phyloP scores from a whole-genome alignment of 2,888 invertebrate species.

The Drosophila melanocephala region DNA sequence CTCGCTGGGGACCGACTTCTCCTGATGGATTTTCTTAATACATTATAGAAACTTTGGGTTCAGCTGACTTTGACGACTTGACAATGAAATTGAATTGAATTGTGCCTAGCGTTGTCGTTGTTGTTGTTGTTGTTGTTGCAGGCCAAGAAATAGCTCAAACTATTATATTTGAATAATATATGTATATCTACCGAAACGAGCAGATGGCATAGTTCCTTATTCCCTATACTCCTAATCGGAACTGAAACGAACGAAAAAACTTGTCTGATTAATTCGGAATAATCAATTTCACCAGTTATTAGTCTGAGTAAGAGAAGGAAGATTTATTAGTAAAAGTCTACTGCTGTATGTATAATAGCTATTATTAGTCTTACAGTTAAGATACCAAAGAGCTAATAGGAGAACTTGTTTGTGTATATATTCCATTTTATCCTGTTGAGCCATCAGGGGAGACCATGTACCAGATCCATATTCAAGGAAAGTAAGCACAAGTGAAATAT shows the following conservation, averaged over 20 bases:
- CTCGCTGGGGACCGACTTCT: background rate
- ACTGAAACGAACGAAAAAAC: background rate
- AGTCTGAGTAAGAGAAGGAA: background rate
- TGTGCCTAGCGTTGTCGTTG: no score
- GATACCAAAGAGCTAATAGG: background rate
- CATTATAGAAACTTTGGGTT: slow-evolving; percentile 18
- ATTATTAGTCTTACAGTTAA: background rate
- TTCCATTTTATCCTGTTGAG: no score
- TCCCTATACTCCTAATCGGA: background rate
- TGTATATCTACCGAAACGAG: no score
- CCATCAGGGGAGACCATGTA: no score
- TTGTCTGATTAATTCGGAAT: background rate
- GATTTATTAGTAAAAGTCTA: no score
- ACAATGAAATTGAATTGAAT: slow-evolving; percentile 4
- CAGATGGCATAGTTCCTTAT: background rate
- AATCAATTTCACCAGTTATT: background rate
- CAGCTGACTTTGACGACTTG: slow-evolving; percentile 1
- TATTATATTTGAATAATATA: background rate
- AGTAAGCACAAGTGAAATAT: no score
- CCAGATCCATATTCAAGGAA: no score
- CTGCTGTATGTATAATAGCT: background rate
- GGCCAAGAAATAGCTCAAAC: slow-evolving; percentile 12
- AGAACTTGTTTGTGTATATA: background rate
- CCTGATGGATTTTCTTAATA: background rate
- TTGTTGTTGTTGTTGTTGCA: no score